Evolutionary conservation across 2,797 vertebrate genomes (phyloP), one percentile per base, ranked within the genome.

Genomic region (Macrochelys suwanniensis): DNA sequence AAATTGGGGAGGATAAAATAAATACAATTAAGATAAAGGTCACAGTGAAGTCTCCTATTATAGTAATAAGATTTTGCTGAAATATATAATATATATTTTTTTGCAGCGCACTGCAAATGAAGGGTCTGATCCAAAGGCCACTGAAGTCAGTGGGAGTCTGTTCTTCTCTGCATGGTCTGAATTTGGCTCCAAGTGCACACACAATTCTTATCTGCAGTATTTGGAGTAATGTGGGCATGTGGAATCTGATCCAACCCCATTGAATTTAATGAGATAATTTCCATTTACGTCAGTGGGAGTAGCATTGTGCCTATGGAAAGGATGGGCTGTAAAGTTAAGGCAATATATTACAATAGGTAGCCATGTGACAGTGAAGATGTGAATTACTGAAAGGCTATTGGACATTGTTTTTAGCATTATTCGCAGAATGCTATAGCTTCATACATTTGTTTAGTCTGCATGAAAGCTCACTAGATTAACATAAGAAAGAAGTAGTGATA

Each of bases 21-120:
- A 88, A 33, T 16, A 50, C 25, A 89, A 42, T 71, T 89, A 42
- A 65, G 90, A 57, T 42, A 76, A 91, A 47, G 84, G 13, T 51
- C 49, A 3, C 33, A 56, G 5, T 82, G 23, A 65, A 51, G 61
- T 76, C 1, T 81, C 10, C 79, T 49, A 17, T 17, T 54, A 76
- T 16, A 15, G 5, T 51, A 53, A 23, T 5, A 65, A 59, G 59
- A n/a, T 51, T 4, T 87, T 87, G 19, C 4, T 42, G 54, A 94
- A 93, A 81, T n/a, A 82, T 6, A 13, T 50, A 50, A 42, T 71
- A 87, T 65, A 5, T 26, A 54, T 54, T 23, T 33, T 61, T 83
- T 61, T 95, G 92, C 31, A 81, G 15, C 2, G 1, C 26, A 3
- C 6, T 85, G n/a, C 21, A 89, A 84, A 16, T 53, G 21, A 33